Evolutionary conservation across 2,113 vertebrate genomes (phyloP).

Genomic region (Sander vitreus): DNA sequence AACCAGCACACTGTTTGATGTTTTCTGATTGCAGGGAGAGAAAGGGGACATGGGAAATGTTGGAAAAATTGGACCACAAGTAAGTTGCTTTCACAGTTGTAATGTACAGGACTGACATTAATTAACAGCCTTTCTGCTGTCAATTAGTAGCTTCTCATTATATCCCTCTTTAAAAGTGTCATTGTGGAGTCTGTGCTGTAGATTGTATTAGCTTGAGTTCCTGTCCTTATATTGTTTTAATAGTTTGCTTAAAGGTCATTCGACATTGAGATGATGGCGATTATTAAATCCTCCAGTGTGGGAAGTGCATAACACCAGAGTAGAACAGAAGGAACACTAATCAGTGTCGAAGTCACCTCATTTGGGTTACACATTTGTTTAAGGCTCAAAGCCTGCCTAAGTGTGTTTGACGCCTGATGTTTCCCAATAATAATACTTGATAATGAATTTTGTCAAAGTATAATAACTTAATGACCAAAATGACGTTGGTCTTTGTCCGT

Average conservation of each 20-base stretch:
- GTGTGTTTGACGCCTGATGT: slow-evolving; percentile 13
- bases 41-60: slow-evolving; percentile 90
- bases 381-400: slow-evolving; percentile 19
- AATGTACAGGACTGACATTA: slow-evolving; percentile 7
- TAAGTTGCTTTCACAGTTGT: slow-evolving; percentile 81
- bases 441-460: background rate
- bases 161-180: background rate
- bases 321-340: slow-evolving; percentile 11
- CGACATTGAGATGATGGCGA: background rate
- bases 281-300: slow-evolving; percentile 3
- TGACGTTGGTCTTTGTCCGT: background rate
- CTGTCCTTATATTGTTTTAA: background rate
- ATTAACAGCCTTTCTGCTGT: slow-evolving; percentile 19
- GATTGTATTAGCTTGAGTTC: slow-evolving; percentile 25
- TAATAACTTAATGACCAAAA: background rate
- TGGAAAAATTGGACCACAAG: slow-evolving; percentile 92
- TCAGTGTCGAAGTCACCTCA: slow-evolving; percentile 31
- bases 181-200: background rate
- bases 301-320: slow-evolving; percentile 18
- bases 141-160: slow-evolving; percentile 33
- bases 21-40: slow-evolving; percentile 90
- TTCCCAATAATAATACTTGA: slow-evolving; percentile 11
- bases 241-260: background rate
- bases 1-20: slow-evolving; percentile 57
- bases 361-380: slow-evolving; percentile 35